Evolutionary conservation across 2,888 invertebrate genomes (phyloP).

Genomic region (Criorhina ranunculi): DNA sequence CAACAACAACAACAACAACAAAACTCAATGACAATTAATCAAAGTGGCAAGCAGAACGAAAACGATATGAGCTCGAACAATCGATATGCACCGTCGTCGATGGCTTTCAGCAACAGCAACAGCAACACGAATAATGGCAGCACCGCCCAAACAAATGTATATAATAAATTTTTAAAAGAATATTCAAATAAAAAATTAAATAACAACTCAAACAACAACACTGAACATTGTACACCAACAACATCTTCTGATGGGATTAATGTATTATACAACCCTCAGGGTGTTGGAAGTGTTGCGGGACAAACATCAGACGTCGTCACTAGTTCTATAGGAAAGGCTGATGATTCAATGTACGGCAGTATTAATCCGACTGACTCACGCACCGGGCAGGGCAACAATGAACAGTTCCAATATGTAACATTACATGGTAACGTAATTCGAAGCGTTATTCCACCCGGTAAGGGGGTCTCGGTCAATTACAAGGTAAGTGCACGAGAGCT

Average conservation of each 20-base stretch:
- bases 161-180: conserved; percentile 83
- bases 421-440: conserved; percentile 84
- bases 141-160: conserved; percentile 78
- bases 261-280: conserved; percentile 61
- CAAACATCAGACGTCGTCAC: conserved; percentile 51
- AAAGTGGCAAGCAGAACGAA: conserved; percentile 81
- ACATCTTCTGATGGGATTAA: conserved; percentile 71
- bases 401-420: conserved; percentile 84
- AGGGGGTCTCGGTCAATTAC: conserved; percentile 82
- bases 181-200: conserved; percentile 80
- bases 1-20: conserved; percentile 78
- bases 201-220: conserved; percentile 73
- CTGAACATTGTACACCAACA: conserved; percentile 70
- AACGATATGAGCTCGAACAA: conserved; percentile 83
- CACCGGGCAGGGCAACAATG: conserved; percentile 78
- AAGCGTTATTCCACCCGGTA: conserved; percentile 84
- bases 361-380: conserved; percentile 67
- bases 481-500: conserved; percentile 80
- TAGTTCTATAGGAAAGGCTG: conserved; percentile 43
- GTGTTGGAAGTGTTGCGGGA: conserved; percentile 71
- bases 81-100: conserved; percentile 78
- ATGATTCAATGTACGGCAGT: conserved; percentile 77
- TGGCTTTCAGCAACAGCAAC: conserved; percentile 70
- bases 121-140: conserved; percentile 68
- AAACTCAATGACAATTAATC: conserved; percentile 77